Base-by-base conservation (phyloP, 2,797 vertebrate species). In the Alectoris magna region DNA sequence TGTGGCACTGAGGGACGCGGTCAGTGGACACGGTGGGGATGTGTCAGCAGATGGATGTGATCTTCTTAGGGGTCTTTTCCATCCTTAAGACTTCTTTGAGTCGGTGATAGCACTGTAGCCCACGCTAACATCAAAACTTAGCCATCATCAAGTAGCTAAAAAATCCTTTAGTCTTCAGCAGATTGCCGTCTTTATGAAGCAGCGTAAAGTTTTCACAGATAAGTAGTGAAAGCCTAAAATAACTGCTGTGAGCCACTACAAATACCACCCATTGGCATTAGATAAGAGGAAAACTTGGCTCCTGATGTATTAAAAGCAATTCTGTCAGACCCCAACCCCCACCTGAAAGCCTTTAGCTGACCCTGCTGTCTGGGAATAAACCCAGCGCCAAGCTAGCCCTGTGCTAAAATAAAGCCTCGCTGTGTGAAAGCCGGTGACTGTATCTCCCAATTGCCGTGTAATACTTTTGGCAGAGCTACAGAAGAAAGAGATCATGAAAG, bases 231-330 rank as follows among this genome's bases (percentile, higher is more conserved):
- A 8, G 14, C 19, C 24, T 9, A 26, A 74, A 77, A 21, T 3
- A 73, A 31, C 29, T 8, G 29, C 36, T 26, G 29, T 22, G n/a
- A 91, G 31, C 26, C 34, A 10, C 2, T 24, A 16, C 0, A n/a
- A 46, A 39, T 6, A 3, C 1, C 3, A 51, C 41, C 66, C n/a
- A 29, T 2, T 3, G 0, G 1, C 2, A 9, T 1, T 26, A 22
- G 14, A 18, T 2, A 7, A 21, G 16, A 9, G 12, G 14, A 59
- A 49, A 41, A 31, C 27, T 39, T 3, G 18, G 36, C 56, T 88
- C 31, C 5, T 4, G n/a, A 6, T 0, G 29, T 56, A n/a, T 55
- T 22, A 5, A 16, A 43, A 21, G 29, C 48, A 22, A 39, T 9
- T 29, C 46, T 46, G 67, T 34, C 29, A 17, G 2, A 17, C 10